Conservation (phyloP, 2,797 vertebrate species). For the Melanotaenia pygmaea region DNA sequence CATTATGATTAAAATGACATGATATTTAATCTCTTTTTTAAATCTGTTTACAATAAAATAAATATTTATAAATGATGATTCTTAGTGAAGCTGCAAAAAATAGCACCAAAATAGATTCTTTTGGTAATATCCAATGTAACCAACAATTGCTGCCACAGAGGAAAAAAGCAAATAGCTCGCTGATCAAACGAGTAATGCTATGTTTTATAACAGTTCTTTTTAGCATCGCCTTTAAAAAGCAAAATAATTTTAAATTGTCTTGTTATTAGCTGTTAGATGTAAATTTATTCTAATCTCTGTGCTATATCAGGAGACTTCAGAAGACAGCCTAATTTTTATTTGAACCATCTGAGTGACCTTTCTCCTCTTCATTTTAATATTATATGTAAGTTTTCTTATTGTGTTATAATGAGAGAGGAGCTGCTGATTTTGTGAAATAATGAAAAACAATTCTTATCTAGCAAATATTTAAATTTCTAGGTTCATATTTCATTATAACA, state of each 20-base stretch:
- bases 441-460: no score
- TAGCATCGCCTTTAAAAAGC: neutral
- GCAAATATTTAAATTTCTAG: no score
- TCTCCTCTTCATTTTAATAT: no score
- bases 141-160: neutral
- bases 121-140: neutral
- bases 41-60: slow-evolving; percentile 6
- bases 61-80: neutral
- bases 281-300: neutral
- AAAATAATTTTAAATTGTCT: neutral
- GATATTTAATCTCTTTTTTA: slow-evolving; percentile 16
- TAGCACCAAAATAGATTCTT: neutral
- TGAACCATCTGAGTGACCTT: neutral
- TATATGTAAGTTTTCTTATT: no score
- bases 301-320: neutral
- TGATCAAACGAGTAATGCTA: neutral
- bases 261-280: neutral
- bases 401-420: no score
- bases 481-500: no score
- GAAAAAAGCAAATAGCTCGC: neutral
- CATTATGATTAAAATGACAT: slow-evolving; percentile 35
- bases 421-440: no score
- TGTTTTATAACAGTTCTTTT: neutral
- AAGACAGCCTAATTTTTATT: neutral
- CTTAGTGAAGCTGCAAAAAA: neutral